Conservation (phyloP, 1,140 invertebrate genomes). For the Megalonaias nervosa region DNA sequence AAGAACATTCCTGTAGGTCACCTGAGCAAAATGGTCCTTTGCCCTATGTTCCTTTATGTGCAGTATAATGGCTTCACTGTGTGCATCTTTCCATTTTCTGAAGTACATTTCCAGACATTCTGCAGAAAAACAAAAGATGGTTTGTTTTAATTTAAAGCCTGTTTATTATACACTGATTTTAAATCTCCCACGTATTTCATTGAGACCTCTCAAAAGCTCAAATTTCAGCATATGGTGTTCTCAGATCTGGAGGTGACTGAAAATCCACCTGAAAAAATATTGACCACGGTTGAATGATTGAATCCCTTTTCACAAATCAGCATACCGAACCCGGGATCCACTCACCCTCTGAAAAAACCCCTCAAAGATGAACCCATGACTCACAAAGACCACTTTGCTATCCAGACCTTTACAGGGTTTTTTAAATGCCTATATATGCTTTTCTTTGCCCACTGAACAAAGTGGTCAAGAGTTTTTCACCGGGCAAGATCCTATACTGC, state of each 20-base stretch:
- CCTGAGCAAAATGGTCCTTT: slow-evolving; percentile 38
- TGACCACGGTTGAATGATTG: no score
- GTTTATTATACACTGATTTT: neutral
- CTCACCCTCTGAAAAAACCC: no score
- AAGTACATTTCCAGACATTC: slow-evolving; percentile 42
- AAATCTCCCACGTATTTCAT: neutral
- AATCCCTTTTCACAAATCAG: no score
- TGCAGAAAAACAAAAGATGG: slow-evolving; percentile 10
- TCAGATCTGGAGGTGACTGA: neutral
- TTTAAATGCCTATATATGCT: no score
- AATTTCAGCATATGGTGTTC: neutral
- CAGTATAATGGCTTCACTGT: slow-evolving; percentile 37
- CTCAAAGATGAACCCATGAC: no score
- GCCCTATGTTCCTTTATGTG: slow-evolving; percentile 50
- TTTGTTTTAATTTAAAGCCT: neutral
- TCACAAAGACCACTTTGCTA: no score
- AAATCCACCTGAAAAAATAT: no score
- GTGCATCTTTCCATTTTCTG: slow-evolving; percentile 38
- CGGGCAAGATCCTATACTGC: no score
- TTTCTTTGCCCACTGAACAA: no score
- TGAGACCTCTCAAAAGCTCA: neutral
- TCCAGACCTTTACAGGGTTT: no score
- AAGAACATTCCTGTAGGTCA: slow-evolving; percentile 32
- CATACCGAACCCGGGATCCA: no score
- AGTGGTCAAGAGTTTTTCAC: no score